Evolutionary conservation across 2,113 vertebrate genomes (phyloP).

Genomic region (Syrrhaptes paradoxus): DNA sequence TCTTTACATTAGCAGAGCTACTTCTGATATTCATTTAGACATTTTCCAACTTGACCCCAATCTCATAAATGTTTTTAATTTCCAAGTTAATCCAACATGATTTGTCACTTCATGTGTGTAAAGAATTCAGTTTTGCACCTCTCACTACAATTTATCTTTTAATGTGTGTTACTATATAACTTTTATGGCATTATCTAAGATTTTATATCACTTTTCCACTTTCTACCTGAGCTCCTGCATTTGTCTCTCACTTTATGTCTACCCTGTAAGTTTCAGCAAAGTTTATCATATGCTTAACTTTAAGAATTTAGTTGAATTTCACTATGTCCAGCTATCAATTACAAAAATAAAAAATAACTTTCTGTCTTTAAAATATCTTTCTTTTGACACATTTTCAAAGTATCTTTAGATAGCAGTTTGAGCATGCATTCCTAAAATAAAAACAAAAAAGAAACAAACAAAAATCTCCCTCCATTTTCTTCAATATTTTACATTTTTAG

Average conservation of each 20-base stretch:
- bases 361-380: neutral
- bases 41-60: neutral
- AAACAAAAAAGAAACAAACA: fast-evolving
- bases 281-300: neutral
- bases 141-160: neutral
- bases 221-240: neutral
- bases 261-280: neutral
- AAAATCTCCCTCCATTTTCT: fast-evolving
- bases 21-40: neutral
- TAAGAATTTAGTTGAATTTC: neutral
- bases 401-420: neutral
- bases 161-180: neutral
- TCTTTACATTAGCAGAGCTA: neutral
- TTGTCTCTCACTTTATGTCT: neutral
- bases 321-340: neutral
- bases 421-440: neutral
- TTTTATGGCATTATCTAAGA: neutral
- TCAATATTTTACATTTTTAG: neutral
- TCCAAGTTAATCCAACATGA: neutral
- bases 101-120: neutral
- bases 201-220: neutral
- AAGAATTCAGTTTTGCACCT: neutral
- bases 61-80: neutral
- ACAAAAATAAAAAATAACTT: neutral
- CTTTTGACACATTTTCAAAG: neutral